Conservation (phyloP, 2,797 vertebrate species). For the Halcyon chelicuti region DNA sequence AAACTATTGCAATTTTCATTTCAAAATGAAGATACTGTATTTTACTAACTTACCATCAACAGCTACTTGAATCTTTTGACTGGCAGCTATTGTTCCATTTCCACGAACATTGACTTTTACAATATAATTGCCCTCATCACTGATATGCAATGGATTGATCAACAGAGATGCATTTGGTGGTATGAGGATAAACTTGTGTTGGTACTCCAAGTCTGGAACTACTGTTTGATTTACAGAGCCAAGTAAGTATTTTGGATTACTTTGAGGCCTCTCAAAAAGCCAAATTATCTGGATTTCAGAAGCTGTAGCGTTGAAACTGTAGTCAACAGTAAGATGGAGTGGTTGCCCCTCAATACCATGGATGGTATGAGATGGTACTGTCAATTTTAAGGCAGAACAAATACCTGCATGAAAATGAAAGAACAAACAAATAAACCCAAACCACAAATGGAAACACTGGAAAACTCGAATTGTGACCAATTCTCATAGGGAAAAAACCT, state of each 20-base stretch:
- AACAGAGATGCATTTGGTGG: conserved; percentile 86
- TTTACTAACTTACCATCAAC: conserved; percentile 88
- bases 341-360: conserved; percentile 84
- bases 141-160: conserved; percentile 80
- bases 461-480: background rate
- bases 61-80: conserved; percentile 86
- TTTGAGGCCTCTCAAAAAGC: conserved; percentile 83
- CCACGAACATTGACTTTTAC: conserved; percentile 87
- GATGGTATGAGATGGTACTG: conserved; percentile 74
- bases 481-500: background rate
- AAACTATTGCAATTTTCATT: background rate
- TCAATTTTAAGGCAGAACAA: conserved; percentile 77
- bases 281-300: conserved; percentile 91
- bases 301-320: conserved; percentile 78
- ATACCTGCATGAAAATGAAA: conserved; percentile 66
- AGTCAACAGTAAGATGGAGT: conserved; percentile 85
- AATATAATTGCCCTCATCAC: conserved; percentile 89
- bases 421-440: background rate
- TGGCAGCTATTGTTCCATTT: conserved; percentile 78
- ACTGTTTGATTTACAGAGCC: conserved; percentile 80
- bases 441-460: background rate
- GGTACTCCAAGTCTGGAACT: conserved; percentile 82
- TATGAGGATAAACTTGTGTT: conserved; percentile 81
- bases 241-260: conserved; percentile 81
- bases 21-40: background rate